Conservation (phyloP, 2,797 vertebrate genomes). For the Lagothrix lagotricha region DNA sequence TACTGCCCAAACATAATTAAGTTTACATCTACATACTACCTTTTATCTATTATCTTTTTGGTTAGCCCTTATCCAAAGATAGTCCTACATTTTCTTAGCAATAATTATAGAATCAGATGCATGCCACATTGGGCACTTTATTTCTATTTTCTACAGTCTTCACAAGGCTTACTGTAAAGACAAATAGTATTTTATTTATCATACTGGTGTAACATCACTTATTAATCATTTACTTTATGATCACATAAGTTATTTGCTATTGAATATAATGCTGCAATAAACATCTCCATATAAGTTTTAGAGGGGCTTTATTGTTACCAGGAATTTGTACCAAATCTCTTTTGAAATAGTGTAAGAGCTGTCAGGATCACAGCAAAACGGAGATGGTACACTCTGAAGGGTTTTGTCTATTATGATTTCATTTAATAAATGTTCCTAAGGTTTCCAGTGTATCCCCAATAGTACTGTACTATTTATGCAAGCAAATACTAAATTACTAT, state of each 20-base stretch:
- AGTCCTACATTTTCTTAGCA: neutral
- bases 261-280: neutral
- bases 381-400: neutral
- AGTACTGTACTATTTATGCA: neutral
- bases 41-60: neutral
- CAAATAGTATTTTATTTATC: slow-evolving; percentile 39
- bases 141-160: slow-evolving; percentile 1
- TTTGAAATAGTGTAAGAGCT: neutral
- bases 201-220: neutral
- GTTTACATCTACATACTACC: neutral
- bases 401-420: neutral
- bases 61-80: neutral
- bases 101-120: neutral
- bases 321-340: neutral
- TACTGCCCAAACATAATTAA: neutral
- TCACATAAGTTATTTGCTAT: neutral
- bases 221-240: neutral
- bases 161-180: neutral
- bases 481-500: neutral
- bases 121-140: neutral
- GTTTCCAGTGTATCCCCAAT: neutral
- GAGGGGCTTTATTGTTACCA: neutral
- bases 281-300: neutral
- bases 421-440: neutral
- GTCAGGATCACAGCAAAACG: neutral